Percentiles rank a stretch among this genome's conserved stretches.
Evolutionary conservation across 2,113 vertebrate species (phyloP).

Genomic region (Etheostoma spectabile): DNA sequence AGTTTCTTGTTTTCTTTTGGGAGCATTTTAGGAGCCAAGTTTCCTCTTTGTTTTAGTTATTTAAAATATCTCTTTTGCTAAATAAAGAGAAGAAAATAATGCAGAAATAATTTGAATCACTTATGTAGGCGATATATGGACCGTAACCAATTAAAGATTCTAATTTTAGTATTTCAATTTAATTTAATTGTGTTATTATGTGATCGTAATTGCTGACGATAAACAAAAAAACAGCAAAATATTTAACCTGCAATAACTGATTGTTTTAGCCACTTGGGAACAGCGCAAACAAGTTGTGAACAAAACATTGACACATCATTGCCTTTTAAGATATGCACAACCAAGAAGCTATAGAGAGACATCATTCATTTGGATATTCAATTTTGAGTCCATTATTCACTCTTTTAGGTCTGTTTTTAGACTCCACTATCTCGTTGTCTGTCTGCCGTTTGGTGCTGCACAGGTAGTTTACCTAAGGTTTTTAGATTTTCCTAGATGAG

Average conservation of each 20-base stretch:
- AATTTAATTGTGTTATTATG: neutral
- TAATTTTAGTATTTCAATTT: too few relatives aligned
- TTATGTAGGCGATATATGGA: neutral
- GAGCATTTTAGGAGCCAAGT: neutral
- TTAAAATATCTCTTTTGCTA: too few relatives aligned
- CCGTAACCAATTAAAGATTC: neutral
- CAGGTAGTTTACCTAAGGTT: too few relatives aligned
- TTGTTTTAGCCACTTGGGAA: too few relatives aligned
- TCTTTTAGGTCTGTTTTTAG: neutral
- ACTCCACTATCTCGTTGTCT: neutral
- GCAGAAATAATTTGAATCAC: neutral
- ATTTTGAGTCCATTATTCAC: neutral
- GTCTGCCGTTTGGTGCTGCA: neutral
- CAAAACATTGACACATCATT: too few relatives aligned
- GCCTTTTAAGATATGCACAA: neutral
- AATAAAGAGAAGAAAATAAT: neutral
- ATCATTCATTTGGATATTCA: neutral
- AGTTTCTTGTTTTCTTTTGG: neutral
- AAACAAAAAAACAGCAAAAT: neutral
- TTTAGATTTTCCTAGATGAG: too few relatives aligned
- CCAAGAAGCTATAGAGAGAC: neutral
- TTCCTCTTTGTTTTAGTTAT: neutral
- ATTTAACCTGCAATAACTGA: too few relatives aligned
- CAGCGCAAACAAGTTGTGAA: too few relatives aligned
- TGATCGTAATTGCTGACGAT: neutral